Conservation (phyloP, 2,888 invertebrate species). For the Drosophila bunnanda region DNA sequence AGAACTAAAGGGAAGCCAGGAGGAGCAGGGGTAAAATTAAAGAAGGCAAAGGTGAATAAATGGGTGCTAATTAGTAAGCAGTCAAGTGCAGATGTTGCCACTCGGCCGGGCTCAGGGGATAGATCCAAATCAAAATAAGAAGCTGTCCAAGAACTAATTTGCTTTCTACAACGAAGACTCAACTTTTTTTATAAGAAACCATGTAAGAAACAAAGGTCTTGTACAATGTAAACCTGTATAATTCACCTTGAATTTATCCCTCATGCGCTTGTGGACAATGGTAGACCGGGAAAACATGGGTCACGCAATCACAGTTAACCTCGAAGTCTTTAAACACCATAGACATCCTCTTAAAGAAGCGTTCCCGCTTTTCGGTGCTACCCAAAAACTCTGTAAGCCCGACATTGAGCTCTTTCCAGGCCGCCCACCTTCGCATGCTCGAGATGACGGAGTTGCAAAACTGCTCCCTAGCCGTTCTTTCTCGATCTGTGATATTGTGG, state of each 20-base stretch:
- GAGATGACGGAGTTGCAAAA: conserved; percentile 72
- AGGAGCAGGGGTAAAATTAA: conserved; percentile 26
- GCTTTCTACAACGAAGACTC: background rate
- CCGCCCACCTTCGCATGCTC: conserved; percentile 78
- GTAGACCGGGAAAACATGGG: background rate
- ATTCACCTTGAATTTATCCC: background rate
- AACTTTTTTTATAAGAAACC: background rate
- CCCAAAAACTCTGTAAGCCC: conserved; percentile 53
- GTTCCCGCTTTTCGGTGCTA: conserved; percentile 56
- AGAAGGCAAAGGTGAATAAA: conserved; percentile 63
- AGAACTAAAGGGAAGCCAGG: conserved; percentile 10
- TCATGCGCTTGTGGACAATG: background rate
- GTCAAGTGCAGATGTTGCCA: conserved; percentile 67
- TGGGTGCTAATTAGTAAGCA: conserved; percentile 71
- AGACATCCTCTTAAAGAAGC: conserved; percentile 41
- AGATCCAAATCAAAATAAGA: background rate
- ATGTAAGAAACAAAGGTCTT: background rate
- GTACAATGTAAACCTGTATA: background rate
- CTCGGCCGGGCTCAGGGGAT: background rate
- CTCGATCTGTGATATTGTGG: background rate
- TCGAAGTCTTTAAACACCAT: conserved; percentile 5
- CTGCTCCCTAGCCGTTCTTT: background rate
- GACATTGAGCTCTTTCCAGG: conserved; percentile 53
- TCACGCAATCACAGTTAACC: conserved; percentile 33
- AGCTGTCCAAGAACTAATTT: conserved; percentile 13